These are phyloP conservation scores for Tragelaphus imberbis DNA, from an alignment of 2,113 vertebrate genomes.

Conservation along the genomic window DNA sequence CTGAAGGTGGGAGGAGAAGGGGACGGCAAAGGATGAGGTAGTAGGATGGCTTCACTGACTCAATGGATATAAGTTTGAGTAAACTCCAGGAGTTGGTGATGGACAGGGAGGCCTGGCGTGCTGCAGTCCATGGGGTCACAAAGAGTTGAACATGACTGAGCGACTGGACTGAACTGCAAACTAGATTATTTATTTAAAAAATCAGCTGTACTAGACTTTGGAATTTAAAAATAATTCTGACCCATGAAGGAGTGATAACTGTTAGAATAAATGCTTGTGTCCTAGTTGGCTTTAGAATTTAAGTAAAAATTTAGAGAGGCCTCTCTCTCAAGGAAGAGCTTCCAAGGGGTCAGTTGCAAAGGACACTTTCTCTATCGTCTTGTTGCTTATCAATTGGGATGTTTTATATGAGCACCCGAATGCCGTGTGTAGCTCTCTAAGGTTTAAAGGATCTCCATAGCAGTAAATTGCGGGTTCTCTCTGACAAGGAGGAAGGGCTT, in stretches of 20 bases:
- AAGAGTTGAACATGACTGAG: neutral
- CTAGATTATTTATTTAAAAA: neutral
- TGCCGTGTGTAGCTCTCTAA: neutral
- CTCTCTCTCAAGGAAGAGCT: neutral
- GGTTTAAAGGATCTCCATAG: neutral
- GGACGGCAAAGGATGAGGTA: neutral
- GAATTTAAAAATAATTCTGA: neutral
- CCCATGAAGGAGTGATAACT: neutral
- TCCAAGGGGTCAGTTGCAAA: neutral
- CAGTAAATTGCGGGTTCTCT: neutral
- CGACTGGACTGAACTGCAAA: rapidly evolving
- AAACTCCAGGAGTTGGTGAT: neutral
- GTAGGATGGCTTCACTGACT: neutral
- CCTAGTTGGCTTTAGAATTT: neutral
- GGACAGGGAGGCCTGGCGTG: neutral
- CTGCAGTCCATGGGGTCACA: neutral
- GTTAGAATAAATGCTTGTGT: neutral
- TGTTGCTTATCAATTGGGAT: neutral
- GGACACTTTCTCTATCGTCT: neutral
- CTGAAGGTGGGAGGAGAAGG: neutral
- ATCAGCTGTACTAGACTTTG: neutral
- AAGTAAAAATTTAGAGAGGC: neutral
- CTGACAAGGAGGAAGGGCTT: neutral
- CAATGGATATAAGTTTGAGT: neutral
- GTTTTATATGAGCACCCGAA: neutral